Percentiles rank a stretch among this genome's conserved stretches.
phyloP scores from a whole-genome alignment of 2,113 vertebrate species.

The Erythrocercus mccallii region DNA sequence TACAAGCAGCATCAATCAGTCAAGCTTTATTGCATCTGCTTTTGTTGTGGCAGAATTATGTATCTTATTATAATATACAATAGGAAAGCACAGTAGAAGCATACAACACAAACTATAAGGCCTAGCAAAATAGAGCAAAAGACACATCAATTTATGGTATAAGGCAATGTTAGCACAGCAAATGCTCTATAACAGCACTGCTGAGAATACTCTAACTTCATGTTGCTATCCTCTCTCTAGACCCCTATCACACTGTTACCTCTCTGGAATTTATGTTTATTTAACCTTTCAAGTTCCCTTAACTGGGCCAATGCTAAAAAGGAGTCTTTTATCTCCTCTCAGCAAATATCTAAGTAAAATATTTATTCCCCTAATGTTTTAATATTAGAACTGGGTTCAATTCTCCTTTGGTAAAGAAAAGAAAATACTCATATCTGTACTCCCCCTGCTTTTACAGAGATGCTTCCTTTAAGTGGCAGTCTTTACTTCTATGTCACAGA shows the following conservation, averaged over 20 bases:
- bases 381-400: not conserved
- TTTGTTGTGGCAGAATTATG: not conserved
- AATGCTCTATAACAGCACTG: not conserved
- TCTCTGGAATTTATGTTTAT: not conserved
- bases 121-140: slow-evolving; percentile 4
- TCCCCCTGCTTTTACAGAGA: not conserved
- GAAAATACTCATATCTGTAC: not conserved
- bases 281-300: slow-evolving; percentile 10
- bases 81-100: not conserved
- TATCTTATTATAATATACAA: slow-evolving; percentile 13
- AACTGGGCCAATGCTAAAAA: not conserved
- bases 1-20: not conserved
- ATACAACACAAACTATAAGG: not conserved
- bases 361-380: not conserved
- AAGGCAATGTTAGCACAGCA: not conserved
- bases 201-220: not conserved
- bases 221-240: not conserved
- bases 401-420: not conserved
- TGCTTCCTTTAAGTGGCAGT: not conserved
- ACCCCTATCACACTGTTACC: not conserved
- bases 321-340: not conserved
- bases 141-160: not conserved
- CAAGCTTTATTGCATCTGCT: not conserved
- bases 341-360: not conserved
- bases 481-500: not conserved